These are phyloP conservation scores for Nymphalis polychloros DNA, from an alignment of 2,888 invertebrate species.

Conservation along the genomic window DNA sequence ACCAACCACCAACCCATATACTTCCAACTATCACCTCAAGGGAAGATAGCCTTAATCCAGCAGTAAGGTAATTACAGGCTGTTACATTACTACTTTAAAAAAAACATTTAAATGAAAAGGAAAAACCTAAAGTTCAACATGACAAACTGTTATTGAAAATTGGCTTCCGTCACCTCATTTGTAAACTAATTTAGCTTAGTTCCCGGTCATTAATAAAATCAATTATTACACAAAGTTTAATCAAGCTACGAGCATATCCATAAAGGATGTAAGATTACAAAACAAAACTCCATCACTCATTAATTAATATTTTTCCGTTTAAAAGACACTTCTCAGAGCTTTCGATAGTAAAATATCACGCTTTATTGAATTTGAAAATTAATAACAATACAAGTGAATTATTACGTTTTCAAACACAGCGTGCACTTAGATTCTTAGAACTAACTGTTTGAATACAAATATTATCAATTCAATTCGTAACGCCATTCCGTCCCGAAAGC, in stretches of 20 bases:
- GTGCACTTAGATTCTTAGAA: background rate
- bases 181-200: conserved; percentile 1
- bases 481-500: conserved; percentile 3
- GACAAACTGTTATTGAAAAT: background rate
- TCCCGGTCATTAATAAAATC: background rate
- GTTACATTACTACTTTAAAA: too few species aligned
- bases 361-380: too few species aligned
- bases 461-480: conserved; percentile 14
- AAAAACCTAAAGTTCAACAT: background rate
- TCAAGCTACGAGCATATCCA: background rate
- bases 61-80: too few species aligned
- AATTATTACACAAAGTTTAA: background rate
- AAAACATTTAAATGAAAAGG: background rate
- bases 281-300: too few species aligned
- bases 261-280: too few species aligned
- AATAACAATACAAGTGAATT: background rate
- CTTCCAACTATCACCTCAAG: too few species aligned
- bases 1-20: too few species aligned
- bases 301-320: too few species aligned
- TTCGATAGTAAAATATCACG: too few species aligned
- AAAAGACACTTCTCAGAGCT: too few species aligned
- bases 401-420: background rate
- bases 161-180: background rate
- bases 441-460: background rate
- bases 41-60: too few species aligned